phyloP scores from a whole-genome alignment of 2,888 invertebrate species.

The Thecophora atra region DNA sequence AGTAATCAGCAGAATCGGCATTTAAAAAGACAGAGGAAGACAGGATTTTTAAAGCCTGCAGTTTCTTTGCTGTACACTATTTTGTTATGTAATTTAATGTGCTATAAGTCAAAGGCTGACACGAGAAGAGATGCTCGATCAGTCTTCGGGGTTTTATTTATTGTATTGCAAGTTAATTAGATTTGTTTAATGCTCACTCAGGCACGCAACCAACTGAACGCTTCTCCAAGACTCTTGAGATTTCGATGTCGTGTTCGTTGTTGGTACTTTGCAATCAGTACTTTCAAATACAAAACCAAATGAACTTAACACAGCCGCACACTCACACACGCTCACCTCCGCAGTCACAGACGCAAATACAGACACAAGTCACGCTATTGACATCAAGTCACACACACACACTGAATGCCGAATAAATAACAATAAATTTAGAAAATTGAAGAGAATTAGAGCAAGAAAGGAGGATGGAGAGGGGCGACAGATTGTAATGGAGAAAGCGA shows the following conservation, averaged over 20 bases:
- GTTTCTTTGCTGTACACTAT: too few relatives aligned
- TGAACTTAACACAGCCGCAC: conserved; percentile 35
- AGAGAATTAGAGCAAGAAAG: neutral
- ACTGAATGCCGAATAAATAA: neutral
- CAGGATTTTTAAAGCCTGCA: too few relatives aligned
- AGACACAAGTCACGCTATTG: conserved; percentile 17
- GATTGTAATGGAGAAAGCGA: neutral
- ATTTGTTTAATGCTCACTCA: too few relatives aligned
- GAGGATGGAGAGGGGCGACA: neutral
- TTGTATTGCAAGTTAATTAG: too few relatives aligned
- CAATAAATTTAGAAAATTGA: neutral
- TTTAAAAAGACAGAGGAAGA: too few relatives aligned
- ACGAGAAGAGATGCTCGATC: too few relatives aligned
- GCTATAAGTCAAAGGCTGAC: too few relatives aligned
- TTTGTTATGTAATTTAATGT: neutral
- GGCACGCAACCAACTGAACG: too few relatives aligned
- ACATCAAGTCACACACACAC: neutral
- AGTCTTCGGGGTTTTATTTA: too few relatives aligned
- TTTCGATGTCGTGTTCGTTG: conserved; percentile 12
- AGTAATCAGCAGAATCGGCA: too few relatives aligned
- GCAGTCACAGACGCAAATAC: conserved; percentile 42
- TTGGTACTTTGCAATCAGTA: conserved; percentile 1
- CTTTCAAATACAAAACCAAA: conserved; percentile 7
- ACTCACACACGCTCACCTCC: too few relatives aligned
- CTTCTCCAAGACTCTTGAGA: too few relatives aligned